Conservation (phyloP, 2,797 vertebrate species). For the Pelochelys cantorii region DNA sequence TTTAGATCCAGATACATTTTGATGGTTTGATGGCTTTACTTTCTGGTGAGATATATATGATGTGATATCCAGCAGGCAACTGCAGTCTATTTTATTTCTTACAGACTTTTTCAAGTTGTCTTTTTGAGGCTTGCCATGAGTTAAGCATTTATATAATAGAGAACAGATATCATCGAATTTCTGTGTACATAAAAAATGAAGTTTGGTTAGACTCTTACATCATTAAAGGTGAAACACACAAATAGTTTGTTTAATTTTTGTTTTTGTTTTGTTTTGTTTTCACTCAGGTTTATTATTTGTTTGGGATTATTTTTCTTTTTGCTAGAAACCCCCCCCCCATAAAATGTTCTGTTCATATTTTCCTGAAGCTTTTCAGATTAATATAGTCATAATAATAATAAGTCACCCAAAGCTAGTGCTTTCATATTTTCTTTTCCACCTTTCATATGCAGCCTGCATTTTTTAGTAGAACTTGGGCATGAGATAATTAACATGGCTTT, state of each 20-base stretch:
- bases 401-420: slow-evolving; percentile 57
- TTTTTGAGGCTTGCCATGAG: slow-evolving; percentile 92
- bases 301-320: slow-evolving; percentile 24
- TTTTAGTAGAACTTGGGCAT: slow-evolving; percentile 68
- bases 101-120: slow-evolving; percentile 74
- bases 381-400: slow-evolving; percentile 52
- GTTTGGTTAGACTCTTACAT: slow-evolving; percentile 65
- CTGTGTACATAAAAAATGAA: slow-evolving; percentile 87
- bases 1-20: slow-evolving; percentile 94
- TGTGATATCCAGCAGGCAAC: slow-evolving; percentile 89
- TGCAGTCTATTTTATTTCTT: slow-evolving; percentile 80
- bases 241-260: slow-evolving; percentile 43
- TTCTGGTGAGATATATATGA: slow-evolving; percentile 79
- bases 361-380: slow-evolving; percentile 60
- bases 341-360: slow-evolving; percentile 65
- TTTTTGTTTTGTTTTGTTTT: slow-evolving; percentile 51
- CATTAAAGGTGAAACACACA: slow-evolving; percentile 59
- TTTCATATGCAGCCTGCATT: slow-evolving; percentile 51
- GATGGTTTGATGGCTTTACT: slow-evolving; percentile 83
- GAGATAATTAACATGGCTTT: slow-evolving; percentile 61
- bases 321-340: background rate
- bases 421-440: slow-evolving; percentile 62
- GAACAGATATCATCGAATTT: slow-evolving; percentile 98
- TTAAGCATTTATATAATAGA: slow-evolving; percentile 92
- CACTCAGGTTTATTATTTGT: slow-evolving; percentile 56